Base-by-base conservation (phyloP, 2,113 vertebrate genomes). In the Sinocyclocheilus anophthalmus region DNA sequence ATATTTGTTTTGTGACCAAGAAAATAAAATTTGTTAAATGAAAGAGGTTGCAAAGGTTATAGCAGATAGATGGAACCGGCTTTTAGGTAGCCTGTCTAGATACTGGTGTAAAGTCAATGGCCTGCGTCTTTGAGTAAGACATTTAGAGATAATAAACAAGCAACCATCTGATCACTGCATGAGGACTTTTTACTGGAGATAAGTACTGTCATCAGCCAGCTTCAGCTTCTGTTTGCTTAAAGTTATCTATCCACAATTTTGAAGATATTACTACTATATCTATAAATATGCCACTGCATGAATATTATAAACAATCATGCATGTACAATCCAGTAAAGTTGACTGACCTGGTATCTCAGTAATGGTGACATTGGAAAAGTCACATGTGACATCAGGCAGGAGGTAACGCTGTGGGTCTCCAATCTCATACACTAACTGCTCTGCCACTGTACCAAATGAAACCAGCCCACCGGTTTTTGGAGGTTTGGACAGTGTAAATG, bases 391-490 rank as follows among this genome's bases (percentile, higher is more conserved):
- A 90, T 98, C 96, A 8, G 96, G 96, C 84, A 97, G 92, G 89
- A 96, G 93, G 91, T 97, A 97, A 4, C 86, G 67, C 72, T 88
- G 92, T 8, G 95, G 96, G 93, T 98, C 93, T 0, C 92, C 94
- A 26, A 97, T 94, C 92, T 97, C 96, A 84, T 97, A 97, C 10
- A 97, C 93, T 88, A 97, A 92, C 89, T 97, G 96, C 89, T 98
- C 96, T 5, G 96, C 94, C 33, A 93, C 95, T 0, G 95, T 95
- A 59, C 96, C 96, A 26, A 96, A 96, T 33, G 93, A 95, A 24
- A 98, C 92, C 0, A 97, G 91, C 12, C 96, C 95, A 0, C 96
- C 96, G 0, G 94, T 96, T 5, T 90, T 87, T 0, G 94, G 95
- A 16, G 95, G 94, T 83, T 97, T 97, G 82, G 94, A 95, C 69